Evolutionary conservation across 2,797 vertebrate species (phyloP).

Genomic region (Poliocrania exsul): DNA sequence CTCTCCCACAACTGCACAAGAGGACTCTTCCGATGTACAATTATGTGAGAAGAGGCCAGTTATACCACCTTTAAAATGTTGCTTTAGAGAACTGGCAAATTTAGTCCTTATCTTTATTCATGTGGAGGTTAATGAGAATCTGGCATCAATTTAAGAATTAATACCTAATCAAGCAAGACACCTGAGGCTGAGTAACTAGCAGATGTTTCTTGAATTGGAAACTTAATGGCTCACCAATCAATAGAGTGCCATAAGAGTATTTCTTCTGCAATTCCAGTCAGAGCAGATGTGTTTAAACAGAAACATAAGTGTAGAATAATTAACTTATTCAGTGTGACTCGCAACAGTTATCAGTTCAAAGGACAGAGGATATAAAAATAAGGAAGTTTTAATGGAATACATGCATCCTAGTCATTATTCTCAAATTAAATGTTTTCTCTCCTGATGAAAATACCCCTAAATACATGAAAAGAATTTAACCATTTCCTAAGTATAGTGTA

Average conservation of each 20-base stretch:
- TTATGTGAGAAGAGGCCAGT: background rate
- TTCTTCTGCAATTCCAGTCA: conserved; percentile 13
- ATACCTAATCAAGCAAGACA: conserved; percentile 54
- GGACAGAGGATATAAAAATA: background rate
- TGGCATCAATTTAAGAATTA: conserved; percentile 52
- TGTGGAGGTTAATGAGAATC: conserved; percentile 34
- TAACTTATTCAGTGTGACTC: conserved; percentile 21
- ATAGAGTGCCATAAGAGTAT: conserved; percentile 1
- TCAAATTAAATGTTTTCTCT: background rate
- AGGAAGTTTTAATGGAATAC: background rate
- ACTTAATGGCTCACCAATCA: conserved; percentile 40
- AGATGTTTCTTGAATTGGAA: conserved; percentile 52
- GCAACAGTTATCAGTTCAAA: conserved; percentile 14
- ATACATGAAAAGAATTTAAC: background rate
- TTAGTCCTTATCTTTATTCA: conserved; percentile 10
- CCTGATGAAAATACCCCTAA: background rate
- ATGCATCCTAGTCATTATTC: background rate
- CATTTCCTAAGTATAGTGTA: background rate
- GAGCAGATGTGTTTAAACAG: conserved; percentile 44
- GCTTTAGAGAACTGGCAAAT: background rate
- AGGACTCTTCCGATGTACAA: background rate
- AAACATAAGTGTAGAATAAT: conserved; percentile 21
- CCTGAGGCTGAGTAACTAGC: conserved; percentile 43
- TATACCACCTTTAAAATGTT: background rate
- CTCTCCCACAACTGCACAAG: background rate